Base-by-base conservation (phyloP, 2,888 invertebrate genomes). In the Amiota mariae region DNA sequence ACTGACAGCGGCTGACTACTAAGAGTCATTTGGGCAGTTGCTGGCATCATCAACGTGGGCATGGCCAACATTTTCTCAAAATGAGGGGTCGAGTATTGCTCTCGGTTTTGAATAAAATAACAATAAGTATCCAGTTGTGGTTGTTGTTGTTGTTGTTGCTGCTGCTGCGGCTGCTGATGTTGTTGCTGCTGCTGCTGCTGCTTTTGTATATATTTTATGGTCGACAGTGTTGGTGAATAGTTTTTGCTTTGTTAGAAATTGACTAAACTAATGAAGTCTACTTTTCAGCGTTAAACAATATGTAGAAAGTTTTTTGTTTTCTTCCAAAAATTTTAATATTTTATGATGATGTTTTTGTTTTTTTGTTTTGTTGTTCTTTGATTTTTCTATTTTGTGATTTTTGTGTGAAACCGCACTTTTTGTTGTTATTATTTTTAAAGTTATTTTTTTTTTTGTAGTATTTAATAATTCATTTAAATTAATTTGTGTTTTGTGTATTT, bases 31-130 rank as follows among this genome's bases (percentile, higher is more conserved):
- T 90, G 90, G 84, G 90, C 90, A 81, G 90, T 90, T 80, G 90
- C 90, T 84, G 90, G 90, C 90, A 90, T 90, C 90, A 90, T 90
- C 80, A 90, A 84, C 82, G 90, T 90, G 87, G 90, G 90, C 90
- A 90, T 90, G 80, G 90, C 90, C 90, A 90, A 90, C 90, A 90
- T 90, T 76, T 83, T 88, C 75, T 46, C 73, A 78, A 75, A 70
- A 13, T 63, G 24, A 13, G 11, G 12, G 9, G 11, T 15, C 13
- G 24, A 11, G 18, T 48, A 13, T 48, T 73, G 59, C 49, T 63
- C 13, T 46, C 13, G 70, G 36, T 36, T 36, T 6, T 36, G 36
- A 6, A 36, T 36, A 36, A 36, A 36, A 36, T 36, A 36, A 36
- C 36, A 36, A 36, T 36, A 36, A 36, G 36, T 36, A 36, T 36